Conservation (phyloP, 2,113 vertebrate genomes). For the Greenwoodochromis staneri region DNA sequence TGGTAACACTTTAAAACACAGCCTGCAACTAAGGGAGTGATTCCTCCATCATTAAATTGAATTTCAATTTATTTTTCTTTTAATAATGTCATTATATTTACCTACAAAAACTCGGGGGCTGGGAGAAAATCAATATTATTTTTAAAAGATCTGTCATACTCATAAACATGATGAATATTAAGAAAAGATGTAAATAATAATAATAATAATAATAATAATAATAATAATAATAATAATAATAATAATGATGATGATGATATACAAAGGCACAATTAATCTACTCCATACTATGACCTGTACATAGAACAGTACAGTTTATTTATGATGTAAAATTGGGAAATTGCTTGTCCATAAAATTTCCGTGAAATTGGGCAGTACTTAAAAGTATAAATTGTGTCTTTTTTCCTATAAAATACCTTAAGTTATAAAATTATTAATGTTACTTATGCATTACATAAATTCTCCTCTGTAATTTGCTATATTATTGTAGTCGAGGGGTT, state of each 20-base stretch:
- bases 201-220: neutral
- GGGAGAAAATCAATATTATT: neutral
- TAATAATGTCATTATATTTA: neutral
- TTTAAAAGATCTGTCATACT: neutral
- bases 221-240: neutral
- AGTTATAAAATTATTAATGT: neutral
- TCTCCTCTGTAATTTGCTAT: neutral
- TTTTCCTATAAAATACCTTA: neutral
- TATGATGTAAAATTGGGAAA: neutral
- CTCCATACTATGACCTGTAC: neutral
- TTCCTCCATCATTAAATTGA: neutral
- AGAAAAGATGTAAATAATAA: neutral
- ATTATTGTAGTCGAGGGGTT: neutral
- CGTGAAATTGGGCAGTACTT: neutral
- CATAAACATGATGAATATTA: neutral
- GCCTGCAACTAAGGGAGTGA: neutral
- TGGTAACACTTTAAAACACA: neutral
- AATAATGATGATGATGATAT: accelerated
- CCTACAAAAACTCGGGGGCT: neutral
- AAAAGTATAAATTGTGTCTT: neutral
- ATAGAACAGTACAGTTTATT: neutral
- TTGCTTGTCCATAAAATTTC: neutral
- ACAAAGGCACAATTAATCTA: neutral
- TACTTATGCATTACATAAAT: neutral
- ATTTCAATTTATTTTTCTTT: neutral